Base-by-base conservation (phyloP, 2,888 invertebrate genomes). In the Selenia dentaria region DNA sequence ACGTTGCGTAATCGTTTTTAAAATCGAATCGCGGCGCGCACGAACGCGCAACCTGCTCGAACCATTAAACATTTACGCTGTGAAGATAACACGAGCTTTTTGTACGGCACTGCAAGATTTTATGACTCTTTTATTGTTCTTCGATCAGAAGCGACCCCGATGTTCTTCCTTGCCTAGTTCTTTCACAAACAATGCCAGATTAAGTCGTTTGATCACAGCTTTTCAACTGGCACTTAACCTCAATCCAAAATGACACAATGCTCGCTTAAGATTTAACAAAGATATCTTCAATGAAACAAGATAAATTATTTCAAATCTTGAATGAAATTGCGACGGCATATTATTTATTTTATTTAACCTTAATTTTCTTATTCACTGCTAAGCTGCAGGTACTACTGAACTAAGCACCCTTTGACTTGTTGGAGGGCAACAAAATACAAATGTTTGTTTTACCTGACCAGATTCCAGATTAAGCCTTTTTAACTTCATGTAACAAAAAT, bases 1-100 rank as follows among this genome's bases (percentile, higher is more conserved):
- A 29, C 8, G 24, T 28, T 16, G 12, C 26, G 16, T 31, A 27
- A 37, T 85, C 83, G 82, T 82, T 86, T n/a, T 88, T 84, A 79
- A 86, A 87, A 85, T 83, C 79, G 71, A 78, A 77, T 79, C 72
- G 71, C 74, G 73, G 67, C 75, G 74, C 74, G 67, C 70, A 73
- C 74, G 74, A 67, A 64, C 65, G 63, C 59, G 64, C 62, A 67
- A 73, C 68, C 72, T 48, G 47, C 37, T 68, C 71, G 60, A 65
- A 70, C 83, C 79, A 82, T 86, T 84, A 87, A 89, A 83, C 76
- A 81, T 87, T 85, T 82, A 89, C 74, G 82, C 70, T 67, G 74
- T 70, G 55, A 66, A 87, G 87, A 89, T 88, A 86, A 81, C 79
- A 74, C 68, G 67, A 71, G 75, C 76, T 83, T 84, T 86, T 83